A percentile compares a stretch with the other conserved stretches of the same genome.
These are phyloP conservation scores for Collichthys lucidus DNA, from an alignment of 2,113 vertebrate species.

Conservation along the genomic window DNA sequence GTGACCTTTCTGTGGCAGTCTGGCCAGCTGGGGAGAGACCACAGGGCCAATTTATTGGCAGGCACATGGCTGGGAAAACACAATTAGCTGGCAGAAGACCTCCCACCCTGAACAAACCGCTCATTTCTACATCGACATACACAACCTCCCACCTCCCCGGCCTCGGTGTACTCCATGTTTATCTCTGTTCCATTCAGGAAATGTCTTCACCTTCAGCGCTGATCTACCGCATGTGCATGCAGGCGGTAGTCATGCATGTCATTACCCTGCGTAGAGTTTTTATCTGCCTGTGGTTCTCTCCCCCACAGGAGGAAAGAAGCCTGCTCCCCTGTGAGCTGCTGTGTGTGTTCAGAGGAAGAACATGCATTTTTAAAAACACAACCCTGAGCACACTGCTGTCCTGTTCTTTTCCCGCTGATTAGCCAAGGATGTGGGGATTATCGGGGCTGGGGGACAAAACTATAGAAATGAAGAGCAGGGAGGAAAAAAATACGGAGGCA, in stretches of 20 bases:
- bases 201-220: slow-evolving; percentile 63
- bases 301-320: slow-evolving; percentile 34
- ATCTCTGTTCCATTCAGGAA: slow-evolving; percentile 43
- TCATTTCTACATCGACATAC: slow-evolving; percentile 36
- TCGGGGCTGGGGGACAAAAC: slow-evolving; percentile 20
- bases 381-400: slow-evolving; percentile 49
- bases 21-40: slow-evolving; percentile 44
- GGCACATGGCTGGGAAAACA: slow-evolving; percentile 68
- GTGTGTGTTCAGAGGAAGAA: slow-evolving; percentile 48
- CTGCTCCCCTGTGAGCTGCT: slow-evolving; percentile 39
- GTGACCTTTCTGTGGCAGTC: slow-evolving; percentile 74
- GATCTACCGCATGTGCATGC: slow-evolving; percentile 55
- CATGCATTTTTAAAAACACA: slow-evolving; percentile 67
- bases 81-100: slow-evolving; percentile 74
- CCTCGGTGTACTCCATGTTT: slow-evolving; percentile 34
- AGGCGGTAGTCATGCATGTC: slow-evolving; percentile 72
- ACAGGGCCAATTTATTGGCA: slow-evolving; percentile 71
- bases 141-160: slow-evolving; percentile 28
- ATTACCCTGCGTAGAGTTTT: slow-evolving; percentile 69
- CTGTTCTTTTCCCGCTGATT: slow-evolving; percentile 67
- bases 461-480: slow-evolving; percentile 10
- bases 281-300: slow-evolving; percentile 59
- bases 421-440: slow-evolving; percentile 60
- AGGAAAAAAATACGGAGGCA: slow-evolving; percentile 5
- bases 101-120: slow-evolving; percentile 62